Base-by-base conservation (phyloP, 2,797 vertebrate genomes). In the Crax fasciolata region DNA sequence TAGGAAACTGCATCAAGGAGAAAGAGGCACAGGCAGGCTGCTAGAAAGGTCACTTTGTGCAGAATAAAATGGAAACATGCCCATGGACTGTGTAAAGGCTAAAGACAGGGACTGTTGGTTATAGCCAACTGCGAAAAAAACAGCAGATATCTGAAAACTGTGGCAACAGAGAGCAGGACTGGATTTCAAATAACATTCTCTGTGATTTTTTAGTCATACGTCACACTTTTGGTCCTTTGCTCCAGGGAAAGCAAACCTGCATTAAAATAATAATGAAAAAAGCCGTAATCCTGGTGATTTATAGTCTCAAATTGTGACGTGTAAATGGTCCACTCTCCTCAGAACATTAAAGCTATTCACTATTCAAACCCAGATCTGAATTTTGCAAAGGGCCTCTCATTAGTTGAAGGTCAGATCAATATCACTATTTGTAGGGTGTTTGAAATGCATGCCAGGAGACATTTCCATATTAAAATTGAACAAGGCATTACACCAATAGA, bases 401-500 rank as follows among this genome's bases (percentile, higher is more conserved):
- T 87, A 91, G 67, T 11, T 75, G 92, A 93, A 87, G 81, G 91
- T 83, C 77, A 92, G 71, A 90, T 87, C 95, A 93, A 71, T 84
- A 93, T 71, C 92, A 43, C 48, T n/a, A 0, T 76, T 89, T 71
- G 78, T 51, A 35, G 48, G 59, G 52, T 65, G 59, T 58, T 89
- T 48, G 35, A 61, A 82, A 79, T 41, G 88, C 32, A 11, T 13
- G 90, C 77, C 78, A 93, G 81, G 52, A 93, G 52, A 89, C 11
- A 70, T 92, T 89, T 84, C 87, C 76, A 63, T 94, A 84, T 89
- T 89, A 82, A 95, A 95, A 94, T 75, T 79, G 90, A 89, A 66
- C 62, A 87, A 70, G 84, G 70, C 32, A n/a, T 84, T 58, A 67
- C 62, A 62, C 61, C 72, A 55, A 83, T 61, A 73, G 77, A 76